Conservation (phyloP, 2,113 vertebrate species). For the Vulpes ferrilata region DNA sequence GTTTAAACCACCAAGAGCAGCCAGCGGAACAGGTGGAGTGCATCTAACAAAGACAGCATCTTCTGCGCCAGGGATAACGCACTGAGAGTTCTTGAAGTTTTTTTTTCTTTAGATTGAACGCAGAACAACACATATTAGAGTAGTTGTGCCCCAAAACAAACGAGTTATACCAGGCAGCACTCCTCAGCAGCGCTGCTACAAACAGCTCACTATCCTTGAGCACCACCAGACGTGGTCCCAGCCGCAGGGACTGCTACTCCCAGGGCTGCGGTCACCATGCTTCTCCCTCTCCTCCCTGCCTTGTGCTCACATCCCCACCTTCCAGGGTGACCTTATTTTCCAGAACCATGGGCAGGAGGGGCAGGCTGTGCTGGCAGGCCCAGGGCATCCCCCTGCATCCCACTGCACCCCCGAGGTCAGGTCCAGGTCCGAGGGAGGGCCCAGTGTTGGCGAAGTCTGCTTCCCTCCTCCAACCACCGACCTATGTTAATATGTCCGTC, state of each 20-base stretch:
- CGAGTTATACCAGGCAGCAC: too few relatives aligned
- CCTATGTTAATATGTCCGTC: background rate
- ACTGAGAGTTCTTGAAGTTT: background rate
- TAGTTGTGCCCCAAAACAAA: background rate
- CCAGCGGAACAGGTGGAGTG: too few relatives aligned
- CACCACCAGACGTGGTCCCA: background rate
- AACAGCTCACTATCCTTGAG: background rate
- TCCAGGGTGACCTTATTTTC: background rate
- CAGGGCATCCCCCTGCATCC: background rate
- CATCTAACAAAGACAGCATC: background rate
- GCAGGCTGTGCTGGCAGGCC: background rate
- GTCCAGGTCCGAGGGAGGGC: fast-evolving
- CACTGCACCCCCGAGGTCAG: background rate
- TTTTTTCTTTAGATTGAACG: background rate
- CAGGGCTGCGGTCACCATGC: too few relatives aligned
- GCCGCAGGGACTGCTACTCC: too few relatives aligned
- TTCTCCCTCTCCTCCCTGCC: too few relatives aligned
- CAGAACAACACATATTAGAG: background rate
- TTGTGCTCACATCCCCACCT: background rate
- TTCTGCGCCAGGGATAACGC: background rate
- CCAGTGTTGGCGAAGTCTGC: fast-evolving
- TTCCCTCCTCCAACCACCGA: fast-evolving
- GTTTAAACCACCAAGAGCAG: slow-evolving; percentile 32
- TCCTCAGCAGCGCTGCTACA: background rate
- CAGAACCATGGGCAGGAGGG: background rate